These are phyloP conservation scores for Syndactyla subalaris DNA, from an alignment of 2,797 vertebrate genomes.

Conservation along the genomic window DNA sequence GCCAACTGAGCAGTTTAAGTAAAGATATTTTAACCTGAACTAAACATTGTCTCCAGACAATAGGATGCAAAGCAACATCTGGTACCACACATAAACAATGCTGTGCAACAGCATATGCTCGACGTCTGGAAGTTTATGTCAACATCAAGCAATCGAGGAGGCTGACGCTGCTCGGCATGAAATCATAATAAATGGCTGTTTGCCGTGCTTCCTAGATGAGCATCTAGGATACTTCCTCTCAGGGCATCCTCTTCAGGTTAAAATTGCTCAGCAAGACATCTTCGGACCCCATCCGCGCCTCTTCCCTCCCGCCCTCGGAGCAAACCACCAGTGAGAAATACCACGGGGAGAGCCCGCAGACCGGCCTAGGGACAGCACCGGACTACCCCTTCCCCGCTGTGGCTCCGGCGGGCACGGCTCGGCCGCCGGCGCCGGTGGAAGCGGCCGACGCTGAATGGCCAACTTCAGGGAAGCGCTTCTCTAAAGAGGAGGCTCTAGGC, in stretches of 20 bases:
- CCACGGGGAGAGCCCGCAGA: not conserved
- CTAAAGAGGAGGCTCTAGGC: conserved; percentile 63
- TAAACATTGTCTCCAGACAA: conserved; percentile 72
- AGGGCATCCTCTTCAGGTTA: not conserved
- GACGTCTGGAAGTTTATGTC: conserved; percentile 57
- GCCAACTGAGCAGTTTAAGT: conserved; percentile 53
- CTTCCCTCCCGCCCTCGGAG: not conserved
- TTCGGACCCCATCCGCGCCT: not conserved
- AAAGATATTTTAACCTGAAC: conserved; percentile 70
- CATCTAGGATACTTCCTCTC: not conserved
- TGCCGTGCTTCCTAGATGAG: not conserved
- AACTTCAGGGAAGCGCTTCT: conserved; percentile 55
- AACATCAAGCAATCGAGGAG: not conserved
- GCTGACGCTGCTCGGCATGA: not conserved
- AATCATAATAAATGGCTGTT: conserved; percentile 15
- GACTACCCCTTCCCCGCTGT: not conserved
- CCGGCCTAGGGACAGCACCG: not conserved
- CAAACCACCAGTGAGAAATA: not conserved
- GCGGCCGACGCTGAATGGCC: conserved; percentile 24
- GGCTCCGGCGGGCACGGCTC: not conserved
- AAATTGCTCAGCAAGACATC: not conserved
- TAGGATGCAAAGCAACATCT: conserved; percentile 70
- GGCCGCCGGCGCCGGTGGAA: not conserved
- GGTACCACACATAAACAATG: conserved; percentile 51
- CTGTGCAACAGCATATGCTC: conserved; percentile 40